A percentile compares a stretch with the other conserved stretches of the same genome.
Conservation (phyloP, 2,797 vertebrate genomes). For the Siniperca obscura region DNA sequence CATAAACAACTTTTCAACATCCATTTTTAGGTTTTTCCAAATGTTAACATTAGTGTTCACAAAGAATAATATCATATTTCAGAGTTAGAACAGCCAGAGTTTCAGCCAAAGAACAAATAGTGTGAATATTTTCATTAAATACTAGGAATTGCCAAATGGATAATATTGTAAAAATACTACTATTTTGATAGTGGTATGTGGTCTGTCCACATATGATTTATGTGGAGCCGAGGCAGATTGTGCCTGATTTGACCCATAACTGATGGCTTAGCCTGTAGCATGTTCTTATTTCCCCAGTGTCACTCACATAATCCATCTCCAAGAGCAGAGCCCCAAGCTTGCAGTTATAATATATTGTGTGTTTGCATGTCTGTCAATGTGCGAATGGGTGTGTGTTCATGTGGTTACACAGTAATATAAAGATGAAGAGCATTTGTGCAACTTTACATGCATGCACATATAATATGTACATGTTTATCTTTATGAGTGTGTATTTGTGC, state of each 20-base stretch:
- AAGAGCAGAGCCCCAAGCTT: conserved; percentile 67
- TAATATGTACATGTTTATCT: conserved; percentile 21
- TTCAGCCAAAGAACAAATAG: conserved; percentile 5
- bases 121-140: conserved; percentile 17
- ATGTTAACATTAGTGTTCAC: not conserved
- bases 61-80: not conserved
- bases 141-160: conserved; percentile 32
- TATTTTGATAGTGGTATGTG: conserved; percentile 57
- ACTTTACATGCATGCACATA: conserved; percentile 23
- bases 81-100: not conserved
- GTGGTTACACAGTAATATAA: conserved; percentile 30
- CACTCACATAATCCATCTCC: conserved; percentile 84
- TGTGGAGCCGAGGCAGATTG: conserved; percentile 75
- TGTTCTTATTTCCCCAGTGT: conserved; percentile 88
- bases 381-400: conserved; percentile 22
- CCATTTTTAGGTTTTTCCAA: not conserved
- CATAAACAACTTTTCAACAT: not conserved
- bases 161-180: conserved; percentile 48
- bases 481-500: conserved; percentile 21
- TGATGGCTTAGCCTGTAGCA: conserved; percentile 83
- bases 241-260: conserved; percentile 86
- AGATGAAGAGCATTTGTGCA: conserved; percentile 26
- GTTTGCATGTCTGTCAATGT: conserved; percentile 60
- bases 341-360: conserved; percentile 63
- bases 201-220: conserved; percentile 77